Percentiles rank a stretch among this genome's conserved stretches.
Conservation (phyloP, 2,113 vertebrate species). For the Paramisgurnus dabryanus region DNA sequence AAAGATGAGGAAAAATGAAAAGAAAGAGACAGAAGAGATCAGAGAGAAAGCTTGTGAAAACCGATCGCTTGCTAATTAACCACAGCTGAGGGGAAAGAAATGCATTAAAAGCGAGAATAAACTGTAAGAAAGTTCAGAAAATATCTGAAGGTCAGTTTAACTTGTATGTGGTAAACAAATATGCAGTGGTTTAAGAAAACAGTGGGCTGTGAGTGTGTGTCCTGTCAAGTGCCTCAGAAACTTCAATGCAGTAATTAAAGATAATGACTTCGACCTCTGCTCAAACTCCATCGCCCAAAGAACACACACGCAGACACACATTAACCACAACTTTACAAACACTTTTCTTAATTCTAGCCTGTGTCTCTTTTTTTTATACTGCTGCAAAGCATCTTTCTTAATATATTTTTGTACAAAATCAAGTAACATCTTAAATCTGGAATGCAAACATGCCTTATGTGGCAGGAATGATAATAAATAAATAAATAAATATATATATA, state of each 20-base stretch:
- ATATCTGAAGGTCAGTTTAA: constrained; percentile 15
- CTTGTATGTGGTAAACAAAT: background rate
- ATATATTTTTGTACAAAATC: background rate
- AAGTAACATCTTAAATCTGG: background rate
- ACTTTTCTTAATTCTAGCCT: background rate
- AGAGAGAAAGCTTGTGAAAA: background rate
- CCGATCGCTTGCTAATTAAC: constrained; percentile 20
- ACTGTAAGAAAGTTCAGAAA: background rate
- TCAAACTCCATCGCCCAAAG: background rate
- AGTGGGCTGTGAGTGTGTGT: background rate
- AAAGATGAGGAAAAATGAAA: background rate
- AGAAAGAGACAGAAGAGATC: background rate
- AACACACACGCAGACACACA: background rate
- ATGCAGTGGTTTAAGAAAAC: background rate
- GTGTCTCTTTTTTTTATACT: background rate
- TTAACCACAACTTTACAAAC: background rate
- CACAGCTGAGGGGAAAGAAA: background rate
- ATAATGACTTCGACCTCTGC: constrained; percentile 15
- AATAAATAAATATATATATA: no score
- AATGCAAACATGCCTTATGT: background rate
- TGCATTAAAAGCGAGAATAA: background rate
- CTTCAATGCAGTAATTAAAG: constrained; percentile 37
- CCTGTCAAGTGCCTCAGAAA: constrained; percentile 31
- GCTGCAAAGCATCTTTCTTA: background rate
- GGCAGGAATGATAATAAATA: background rate